Percentiles rank a stretch among this genome's conserved stretches.
phyloP scores from a whole-genome alignment of 2,888 invertebrate genomes.

The Eumacrocentrus americanus region DNA sequence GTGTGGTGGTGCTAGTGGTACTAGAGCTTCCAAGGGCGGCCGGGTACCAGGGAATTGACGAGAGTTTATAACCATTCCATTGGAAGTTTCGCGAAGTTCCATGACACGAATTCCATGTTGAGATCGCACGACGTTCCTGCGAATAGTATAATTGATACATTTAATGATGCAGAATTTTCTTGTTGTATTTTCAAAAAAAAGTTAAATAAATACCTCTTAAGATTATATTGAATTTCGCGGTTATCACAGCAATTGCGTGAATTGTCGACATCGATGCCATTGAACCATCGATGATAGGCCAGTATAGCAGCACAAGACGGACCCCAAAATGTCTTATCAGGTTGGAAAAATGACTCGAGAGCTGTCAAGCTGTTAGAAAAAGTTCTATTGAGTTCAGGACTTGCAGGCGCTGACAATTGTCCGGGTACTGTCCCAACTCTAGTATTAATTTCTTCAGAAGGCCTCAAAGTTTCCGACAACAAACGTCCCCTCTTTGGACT shows the following conservation, averaged over 20 bases:
- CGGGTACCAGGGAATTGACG: slow-evolving; percentile 55
- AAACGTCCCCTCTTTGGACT: slow-evolving; percentile 62
- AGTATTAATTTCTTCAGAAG: slow-evolving; percentile 8
- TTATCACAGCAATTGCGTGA: slow-evolving; percentile 43
- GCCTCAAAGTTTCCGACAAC: slow-evolving; percentile 61
- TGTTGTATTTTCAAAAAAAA: neutral
- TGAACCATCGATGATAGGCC: slow-evolving; percentile 64
- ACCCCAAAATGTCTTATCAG: slow-evolving; percentile 57
- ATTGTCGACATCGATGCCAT: slow-evolving; percentile 51
- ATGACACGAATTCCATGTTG: slow-evolving; percentile 56
- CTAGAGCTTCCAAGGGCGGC: slow-evolving; percentile 55
- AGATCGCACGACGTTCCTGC: slow-evolving; percentile 56
- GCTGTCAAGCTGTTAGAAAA: slow-evolving; percentile 48
- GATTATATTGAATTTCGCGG: slow-evolving; percentile 51
- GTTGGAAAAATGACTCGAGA: slow-evolving; percentile 37
- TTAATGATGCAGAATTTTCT: no score
- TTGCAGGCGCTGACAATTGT: slow-evolving; percentile 56
- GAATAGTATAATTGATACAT: slow-evolving; percentile 2
- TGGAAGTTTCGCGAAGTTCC: slow-evolving; percentile 55
- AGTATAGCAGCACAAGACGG: slow-evolving; percentile 55
- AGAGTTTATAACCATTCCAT: slow-evolving; percentile 56
- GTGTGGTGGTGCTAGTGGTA: slow-evolving; percentile 53
- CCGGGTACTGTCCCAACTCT: slow-evolving; percentile 41
- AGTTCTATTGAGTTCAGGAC: slow-evolving; percentile 57
- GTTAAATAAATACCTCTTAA: slow-evolving; percentile 48